Evolutionary conservation across 1,140 invertebrate genomes (phyloP), one percentile per base, ranked within the genome.

Genomic region (Wiebesia pumilae): DNA sequence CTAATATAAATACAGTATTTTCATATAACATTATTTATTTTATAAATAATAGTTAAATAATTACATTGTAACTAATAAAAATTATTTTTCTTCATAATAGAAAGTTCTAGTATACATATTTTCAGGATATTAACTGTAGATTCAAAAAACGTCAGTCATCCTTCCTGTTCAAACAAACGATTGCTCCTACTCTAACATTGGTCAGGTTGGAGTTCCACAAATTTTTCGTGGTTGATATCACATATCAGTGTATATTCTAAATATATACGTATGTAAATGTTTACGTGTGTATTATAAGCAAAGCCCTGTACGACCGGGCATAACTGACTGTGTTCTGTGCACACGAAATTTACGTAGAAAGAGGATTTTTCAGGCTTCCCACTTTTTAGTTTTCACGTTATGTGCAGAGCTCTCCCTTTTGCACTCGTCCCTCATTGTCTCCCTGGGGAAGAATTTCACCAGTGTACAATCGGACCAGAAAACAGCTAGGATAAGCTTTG

Each of bases 311-410:
- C 27, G 81, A 47, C 86, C 83, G 38, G 54, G 82, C 78, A 62
- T 78, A 78, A 75, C 81, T 75, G 38, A 62, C 54, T 86, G 83
- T 21, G 24, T 71, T 30, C 38, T 3, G 51, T 4, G 35, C 14
- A 16, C n/a, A 67, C 69, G 47, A 85, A 84, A 79, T 84, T 84
- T 84, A 67, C 83, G 75, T 84, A 84, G 75, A 84, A 75, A 84
- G 73, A 40, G 75, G 62, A 89, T 90, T 92, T 92, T 92, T 91
- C 84, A 83, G 91, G 90, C 90, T 92, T 92, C 91, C 83, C 86
- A 84, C 87, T 88, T 58, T 81, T 24, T 35, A 71, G 71, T 69
- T 71, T 75, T 79, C 75, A 35, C n/a, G 30, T 67, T 71, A 47
- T 79, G 9, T 27, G 1, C 12, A 54, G 24, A 35, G 4, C 19